A percentile compares a stretch with the other conserved stretches of the same genome.
Evolutionary conservation across 2,888 invertebrate genomes (phyloP).

Genomic region (Adineta ricciae): DNA sequence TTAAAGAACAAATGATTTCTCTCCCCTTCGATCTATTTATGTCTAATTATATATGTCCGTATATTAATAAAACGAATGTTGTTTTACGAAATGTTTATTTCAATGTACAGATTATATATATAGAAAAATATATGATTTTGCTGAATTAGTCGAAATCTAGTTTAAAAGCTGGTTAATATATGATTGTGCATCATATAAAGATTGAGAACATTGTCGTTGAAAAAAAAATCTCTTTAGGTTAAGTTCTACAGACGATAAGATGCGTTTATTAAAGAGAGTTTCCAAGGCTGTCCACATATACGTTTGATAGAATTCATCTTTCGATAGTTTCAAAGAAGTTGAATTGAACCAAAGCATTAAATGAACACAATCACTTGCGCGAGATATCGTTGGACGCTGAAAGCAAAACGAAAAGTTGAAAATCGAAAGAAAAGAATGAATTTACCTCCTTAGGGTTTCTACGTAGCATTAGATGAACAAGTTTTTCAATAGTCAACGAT

Average conservation of each 20-base stretch:
- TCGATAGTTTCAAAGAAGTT: background rate
- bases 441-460: background rate
- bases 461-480: background rate
- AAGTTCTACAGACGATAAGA: background rate
- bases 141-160: background rate
- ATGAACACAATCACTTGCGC: background rate
- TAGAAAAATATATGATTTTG: background rate
- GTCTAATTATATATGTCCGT: too few species aligned
- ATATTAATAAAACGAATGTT: too few species aligned
- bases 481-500: background rate
- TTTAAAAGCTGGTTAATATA: background rate
- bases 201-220: background rate
- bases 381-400: background rate
- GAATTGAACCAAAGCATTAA: background rate
- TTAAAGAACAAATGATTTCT: background rate
- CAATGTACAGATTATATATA: background rate
- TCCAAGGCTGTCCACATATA: constrained; percentile 15
- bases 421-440: background rate
- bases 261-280: background rate
- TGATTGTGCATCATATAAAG: constrained; percentile 4
- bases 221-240: background rate
- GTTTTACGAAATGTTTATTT: background rate
- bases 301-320: background rate
- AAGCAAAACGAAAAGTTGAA: background rate
- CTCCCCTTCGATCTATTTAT: too few species aligned